Conservation (phyloP, 2,113 vertebrate species). For the Penelope pileata region DNA sequence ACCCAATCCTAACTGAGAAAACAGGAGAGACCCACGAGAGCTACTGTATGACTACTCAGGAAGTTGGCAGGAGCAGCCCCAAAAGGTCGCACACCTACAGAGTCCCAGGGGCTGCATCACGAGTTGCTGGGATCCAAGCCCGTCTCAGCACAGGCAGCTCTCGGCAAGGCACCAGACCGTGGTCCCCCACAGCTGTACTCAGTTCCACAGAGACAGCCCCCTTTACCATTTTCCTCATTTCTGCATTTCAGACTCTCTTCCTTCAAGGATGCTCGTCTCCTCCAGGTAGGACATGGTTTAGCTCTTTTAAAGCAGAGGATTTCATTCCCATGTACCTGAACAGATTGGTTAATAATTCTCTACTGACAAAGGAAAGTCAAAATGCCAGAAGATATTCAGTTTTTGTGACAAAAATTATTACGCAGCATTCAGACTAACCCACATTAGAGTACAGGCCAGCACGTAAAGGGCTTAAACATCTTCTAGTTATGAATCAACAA, state of each 20-base stretch:
- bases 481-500: background rate
- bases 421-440: background rate
- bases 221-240: background rate
- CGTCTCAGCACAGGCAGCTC: background rate
- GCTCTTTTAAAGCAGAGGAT: background rate
- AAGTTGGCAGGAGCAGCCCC: background rate
- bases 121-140: background rate
- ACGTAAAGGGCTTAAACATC: background rate
- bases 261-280: background rate
- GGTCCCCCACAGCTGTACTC: fast-evolving
- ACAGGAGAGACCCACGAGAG: background rate
- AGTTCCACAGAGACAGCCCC: background rate
- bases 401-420: background rate
- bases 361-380: background rate
- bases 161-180: background rate
- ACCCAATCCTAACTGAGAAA: background rate
- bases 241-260: background rate
- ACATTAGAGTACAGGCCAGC: background rate
- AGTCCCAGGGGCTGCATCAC: background rate
- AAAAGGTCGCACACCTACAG: background rate
- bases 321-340: background rate
- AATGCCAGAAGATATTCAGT: background rate
- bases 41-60: background rate
- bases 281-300: background rate
- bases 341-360: background rate